These are phyloP conservation scores for Sphaeridia pumilis DNA, from an alignment of 2,888 invertebrate species.

Conservation along the genomic window DNA sequence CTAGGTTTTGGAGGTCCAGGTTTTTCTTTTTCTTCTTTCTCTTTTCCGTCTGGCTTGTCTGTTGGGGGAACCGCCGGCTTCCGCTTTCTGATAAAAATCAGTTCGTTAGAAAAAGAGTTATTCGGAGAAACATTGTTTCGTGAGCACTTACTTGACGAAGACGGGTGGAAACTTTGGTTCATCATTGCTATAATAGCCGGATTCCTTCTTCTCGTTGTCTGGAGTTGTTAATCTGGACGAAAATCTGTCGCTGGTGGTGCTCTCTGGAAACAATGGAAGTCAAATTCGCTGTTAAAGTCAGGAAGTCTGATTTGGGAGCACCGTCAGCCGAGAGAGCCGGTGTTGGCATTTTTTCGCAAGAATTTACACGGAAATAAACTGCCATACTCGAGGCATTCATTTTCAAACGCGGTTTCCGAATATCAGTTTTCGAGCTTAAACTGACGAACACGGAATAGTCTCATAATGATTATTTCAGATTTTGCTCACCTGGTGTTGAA, in stretches of 20 bases:
- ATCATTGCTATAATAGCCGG: conserved; percentile 35
- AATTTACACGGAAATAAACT: not conserved
- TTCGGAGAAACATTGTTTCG: not conserved
- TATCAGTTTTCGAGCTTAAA: not conserved
- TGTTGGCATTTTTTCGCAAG: not conserved
- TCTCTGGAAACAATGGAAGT: conserved; percentile 20
- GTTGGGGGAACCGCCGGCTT: conserved; percentile 18
- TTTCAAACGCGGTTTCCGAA: too few species aligned
- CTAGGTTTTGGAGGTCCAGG: conserved; percentile 23
- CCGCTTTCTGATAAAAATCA: conserved; percentile 22
- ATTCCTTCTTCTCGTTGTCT: conserved; percentile 35
- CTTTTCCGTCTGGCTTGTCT: conserved; percentile 19
- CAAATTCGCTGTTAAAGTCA: too few species aligned
- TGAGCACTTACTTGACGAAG: conserved; percentile 28
- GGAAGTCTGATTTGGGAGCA: too few species aligned
- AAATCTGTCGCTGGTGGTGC: conserved; percentile 35
- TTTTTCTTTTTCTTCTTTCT: conserved; percentile 24
- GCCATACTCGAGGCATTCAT: too few species aligned
- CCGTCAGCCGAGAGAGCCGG: not conserved
- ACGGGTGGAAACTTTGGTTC: conserved; percentile 32
- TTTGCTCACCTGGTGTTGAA: conserved; percentile 30
- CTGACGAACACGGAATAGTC: not conserved
- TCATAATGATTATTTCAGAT: too few species aligned
- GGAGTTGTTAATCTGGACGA: conserved; percentile 35
- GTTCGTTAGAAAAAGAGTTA: not conserved